Evolutionary conservation across 2,797 vertebrate genomes (phyloP).

Genomic region (Enteromius paludinosus): DNA sequence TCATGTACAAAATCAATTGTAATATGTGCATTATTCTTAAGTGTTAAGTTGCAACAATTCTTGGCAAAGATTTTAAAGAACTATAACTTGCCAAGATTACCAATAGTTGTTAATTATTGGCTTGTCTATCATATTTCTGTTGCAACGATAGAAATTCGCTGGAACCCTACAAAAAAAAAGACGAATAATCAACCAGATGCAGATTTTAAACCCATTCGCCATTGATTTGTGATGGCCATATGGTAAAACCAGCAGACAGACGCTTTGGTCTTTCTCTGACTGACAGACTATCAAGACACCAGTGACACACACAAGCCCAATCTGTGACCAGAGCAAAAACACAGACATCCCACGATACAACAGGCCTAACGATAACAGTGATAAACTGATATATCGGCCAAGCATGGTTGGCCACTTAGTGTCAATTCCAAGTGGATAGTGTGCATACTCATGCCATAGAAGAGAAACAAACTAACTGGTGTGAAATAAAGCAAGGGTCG

Average conservation of each 20-base stretch:
- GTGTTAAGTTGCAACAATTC: neutral
- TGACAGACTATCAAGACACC: constrained; percentile 18
- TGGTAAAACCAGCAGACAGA: constrained; percentile 5
- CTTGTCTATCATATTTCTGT: neutral
- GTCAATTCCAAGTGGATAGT: neutral
- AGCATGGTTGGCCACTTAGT: neutral
- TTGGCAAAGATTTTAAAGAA: neutral
- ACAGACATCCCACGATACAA: neutral
- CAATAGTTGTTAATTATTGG: neutral
- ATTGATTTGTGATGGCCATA: neutral
- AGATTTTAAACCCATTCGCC: neutral
- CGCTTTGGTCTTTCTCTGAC: constrained; percentile 3
- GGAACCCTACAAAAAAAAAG: neutral
- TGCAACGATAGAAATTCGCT: too few species aligned
- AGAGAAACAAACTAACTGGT: neutral
- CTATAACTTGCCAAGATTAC: neutral
- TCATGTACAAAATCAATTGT: neutral
- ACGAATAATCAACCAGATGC: neutral
- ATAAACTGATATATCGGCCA: neutral
- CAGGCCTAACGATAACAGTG: neutral
- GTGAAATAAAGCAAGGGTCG: too few species aligned
- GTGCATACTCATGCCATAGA: neutral
- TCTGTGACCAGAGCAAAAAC: constrained; percentile 14
- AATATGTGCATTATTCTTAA: neutral
- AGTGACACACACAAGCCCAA: constrained; percentile 13